Conservation (phyloP, 1,140 invertebrate genomes). For the Bombus balteatus region DNA sequence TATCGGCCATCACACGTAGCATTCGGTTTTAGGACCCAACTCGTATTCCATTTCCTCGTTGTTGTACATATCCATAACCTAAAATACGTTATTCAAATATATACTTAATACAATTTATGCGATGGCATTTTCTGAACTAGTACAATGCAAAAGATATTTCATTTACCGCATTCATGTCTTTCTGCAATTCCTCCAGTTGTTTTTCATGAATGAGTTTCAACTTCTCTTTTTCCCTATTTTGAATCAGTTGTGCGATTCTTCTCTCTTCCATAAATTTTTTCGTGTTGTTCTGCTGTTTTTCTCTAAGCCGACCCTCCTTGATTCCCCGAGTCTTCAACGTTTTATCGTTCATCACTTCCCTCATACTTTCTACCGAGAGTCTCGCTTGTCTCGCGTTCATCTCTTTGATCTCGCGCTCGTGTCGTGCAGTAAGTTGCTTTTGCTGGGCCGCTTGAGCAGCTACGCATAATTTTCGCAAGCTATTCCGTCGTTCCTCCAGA, state of each 20-base stretch:
- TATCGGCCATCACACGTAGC: constrained; percentile 85
- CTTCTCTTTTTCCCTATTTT: constrained; percentile 96
- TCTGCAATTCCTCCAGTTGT: constrained; percentile 94
- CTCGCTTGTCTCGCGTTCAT: constrained; percentile 98
- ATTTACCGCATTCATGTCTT: constrained; percentile 94
- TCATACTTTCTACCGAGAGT: constrained; percentile 97
- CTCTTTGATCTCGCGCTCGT: constrained; percentile 97
- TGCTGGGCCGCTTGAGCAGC: constrained; percentile 93
- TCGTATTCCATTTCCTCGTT: constrained; percentile 97
- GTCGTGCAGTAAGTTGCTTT: constrained; percentile 94
- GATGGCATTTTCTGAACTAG: too few species aligned
- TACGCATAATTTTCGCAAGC: constrained; percentile 93
- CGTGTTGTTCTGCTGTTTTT: constrained; percentile 99
- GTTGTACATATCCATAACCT: constrained; percentile 97
- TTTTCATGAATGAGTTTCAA: constrained; percentile 95
- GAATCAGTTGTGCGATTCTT: constrained; percentile 93
- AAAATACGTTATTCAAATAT: constrained; percentile 75
- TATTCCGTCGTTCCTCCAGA: constrained; percentile 92
- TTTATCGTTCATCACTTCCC: constrained; percentile 97
- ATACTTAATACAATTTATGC: background rate
- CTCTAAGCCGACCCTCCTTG: constrained; percentile 94
- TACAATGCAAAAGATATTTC: background rate
- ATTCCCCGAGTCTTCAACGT: constrained; percentile 98
- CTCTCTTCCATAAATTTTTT: constrained; percentile 99
- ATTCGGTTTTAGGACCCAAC: constrained; percentile 94